These are phyloP conservation scores for Spodoptera frugiperda DNA, from an alignment of 1,140 invertebrate species.

Conservation along the genomic window DNA sequence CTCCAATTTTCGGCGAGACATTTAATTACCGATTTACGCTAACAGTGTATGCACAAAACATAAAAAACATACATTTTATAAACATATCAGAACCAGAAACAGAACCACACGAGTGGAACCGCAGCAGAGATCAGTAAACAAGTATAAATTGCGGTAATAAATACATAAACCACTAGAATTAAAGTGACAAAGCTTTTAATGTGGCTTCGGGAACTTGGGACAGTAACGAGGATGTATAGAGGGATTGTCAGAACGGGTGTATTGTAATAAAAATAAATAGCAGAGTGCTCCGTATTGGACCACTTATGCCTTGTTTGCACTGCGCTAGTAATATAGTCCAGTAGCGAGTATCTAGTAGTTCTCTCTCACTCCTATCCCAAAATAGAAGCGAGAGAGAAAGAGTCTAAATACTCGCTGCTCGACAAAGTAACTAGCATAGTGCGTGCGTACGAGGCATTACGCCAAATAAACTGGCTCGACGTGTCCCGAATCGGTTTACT, in stretches of 20 bases:
- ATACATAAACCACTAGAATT: conserved; percentile 10
- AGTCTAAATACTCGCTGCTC: no score
- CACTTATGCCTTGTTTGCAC: neutral
- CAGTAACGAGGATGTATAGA: conserved; percentile 38
- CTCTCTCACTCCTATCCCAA: no score
- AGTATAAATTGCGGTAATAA: neutral
- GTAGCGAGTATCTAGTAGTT: no score
- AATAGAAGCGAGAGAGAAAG: no score
- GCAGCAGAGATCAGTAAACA: neutral
- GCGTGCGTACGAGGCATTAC: neutral
- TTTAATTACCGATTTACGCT: no score
- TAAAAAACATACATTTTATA: no score
- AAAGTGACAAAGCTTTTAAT: conserved; percentile 32
- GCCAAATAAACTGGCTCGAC: conserved; percentile 44
- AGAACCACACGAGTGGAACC: neutral
- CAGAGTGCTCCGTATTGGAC: neutral
- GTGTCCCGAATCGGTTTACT: conserved; percentile 52
- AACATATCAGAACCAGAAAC: neutral
- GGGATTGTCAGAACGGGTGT: conserved; percentile 37
- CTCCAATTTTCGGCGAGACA: no score
- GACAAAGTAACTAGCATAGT: no score
- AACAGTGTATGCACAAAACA: no score
- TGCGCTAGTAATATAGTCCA: no score
- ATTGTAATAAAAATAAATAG: conserved; percentile 48
- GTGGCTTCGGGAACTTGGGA: conserved; percentile 6